Evolutionary conservation across 2,888 invertebrate genomes (phyloP).

Genomic region (Pterobdella sp.): DNA sequence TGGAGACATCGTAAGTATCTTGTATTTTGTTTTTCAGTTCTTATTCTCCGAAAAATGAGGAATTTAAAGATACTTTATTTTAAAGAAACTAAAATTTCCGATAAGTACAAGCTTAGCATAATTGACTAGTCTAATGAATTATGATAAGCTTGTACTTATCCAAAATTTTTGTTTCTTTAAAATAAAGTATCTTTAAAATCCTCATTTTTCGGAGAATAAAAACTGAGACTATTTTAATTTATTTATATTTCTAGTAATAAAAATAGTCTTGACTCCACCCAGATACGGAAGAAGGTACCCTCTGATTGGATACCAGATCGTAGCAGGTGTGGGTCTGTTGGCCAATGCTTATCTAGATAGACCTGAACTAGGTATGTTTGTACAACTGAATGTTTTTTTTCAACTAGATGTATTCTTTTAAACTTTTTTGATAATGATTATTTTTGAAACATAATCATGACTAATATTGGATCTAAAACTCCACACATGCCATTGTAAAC

Average conservation of each 20-base stretch:
- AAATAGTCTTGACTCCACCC: neutral
- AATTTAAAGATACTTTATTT: too few species aligned
- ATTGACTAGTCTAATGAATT: too few species aligned
- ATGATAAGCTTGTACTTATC: too few species aligned
- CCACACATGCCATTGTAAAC: neutral
- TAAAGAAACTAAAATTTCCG: too few species aligned
- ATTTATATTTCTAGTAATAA: neutral
- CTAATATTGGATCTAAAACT: neutral
- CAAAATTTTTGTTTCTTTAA: too few species aligned
- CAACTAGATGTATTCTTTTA: neutral
- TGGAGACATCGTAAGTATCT: too few species aligned
- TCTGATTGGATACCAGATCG: constrained; percentile 36
- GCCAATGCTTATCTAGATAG: constrained; percentile 30
- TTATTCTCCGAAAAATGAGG: too few species aligned
- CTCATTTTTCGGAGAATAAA: too few species aligned
- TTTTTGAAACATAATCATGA: neutral
- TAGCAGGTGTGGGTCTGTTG: constrained; percentile 43
- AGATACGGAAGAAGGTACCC: constrained; percentile 39
- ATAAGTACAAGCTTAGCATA: too few species aligned
- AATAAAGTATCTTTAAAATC: too few species aligned
- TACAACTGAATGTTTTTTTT: neutral
- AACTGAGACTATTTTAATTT: neutral
- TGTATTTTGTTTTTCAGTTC: too few species aligned
- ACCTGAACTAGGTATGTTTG: constrained; percentile 8
- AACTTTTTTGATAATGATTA: too few species aligned